These are phyloP conservation scores for Subanguina moxae DNA, from an alignment of 1,140 invertebrate genomes.

Conservation along the genomic window DNA sequence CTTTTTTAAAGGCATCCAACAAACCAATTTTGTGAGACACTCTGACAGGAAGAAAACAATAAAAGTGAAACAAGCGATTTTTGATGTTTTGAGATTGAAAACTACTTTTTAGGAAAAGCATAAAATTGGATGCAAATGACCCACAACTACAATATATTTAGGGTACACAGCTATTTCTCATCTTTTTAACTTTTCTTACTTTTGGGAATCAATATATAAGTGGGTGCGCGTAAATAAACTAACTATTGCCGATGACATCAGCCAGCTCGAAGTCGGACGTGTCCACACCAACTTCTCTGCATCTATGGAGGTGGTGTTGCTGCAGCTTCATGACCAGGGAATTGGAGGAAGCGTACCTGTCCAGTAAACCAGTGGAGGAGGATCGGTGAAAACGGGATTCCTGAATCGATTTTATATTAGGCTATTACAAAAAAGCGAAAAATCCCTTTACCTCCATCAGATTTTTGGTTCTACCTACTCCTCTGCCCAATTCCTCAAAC, in stretches of 20 bases:
- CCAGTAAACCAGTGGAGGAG: constrained; percentile 1
- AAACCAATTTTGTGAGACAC: too few species aligned
- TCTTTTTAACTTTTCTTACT: too few species aligned
- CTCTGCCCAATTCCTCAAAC: not conserved
- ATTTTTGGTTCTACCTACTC: not conserved
- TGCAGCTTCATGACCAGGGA: not conserved
- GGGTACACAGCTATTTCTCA: too few species aligned
- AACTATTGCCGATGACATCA: not conserved
- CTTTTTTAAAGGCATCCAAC: too few species aligned
- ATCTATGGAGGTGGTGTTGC: constrained; percentile 8
- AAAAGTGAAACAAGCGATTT: not conserved
- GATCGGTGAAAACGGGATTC: constrained; percentile 12
- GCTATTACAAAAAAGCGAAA: not conserved
- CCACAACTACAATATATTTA: too few species aligned
- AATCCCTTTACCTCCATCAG: not conserved
- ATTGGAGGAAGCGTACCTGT: not conserved
- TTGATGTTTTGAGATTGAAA: not conserved
- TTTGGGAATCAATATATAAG: not conserved
- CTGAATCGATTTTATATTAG: not conserved
- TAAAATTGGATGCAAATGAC: too few species aligned
- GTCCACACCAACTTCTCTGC: constrained; percentile 11
- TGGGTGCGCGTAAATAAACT: not conserved
- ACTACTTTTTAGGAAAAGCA: not conserved
- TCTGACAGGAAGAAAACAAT: too few species aligned
- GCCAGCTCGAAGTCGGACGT: constrained; percentile 12